Conservation (phyloP, 2,888 invertebrate species). For the Agrochola litura region DNA sequence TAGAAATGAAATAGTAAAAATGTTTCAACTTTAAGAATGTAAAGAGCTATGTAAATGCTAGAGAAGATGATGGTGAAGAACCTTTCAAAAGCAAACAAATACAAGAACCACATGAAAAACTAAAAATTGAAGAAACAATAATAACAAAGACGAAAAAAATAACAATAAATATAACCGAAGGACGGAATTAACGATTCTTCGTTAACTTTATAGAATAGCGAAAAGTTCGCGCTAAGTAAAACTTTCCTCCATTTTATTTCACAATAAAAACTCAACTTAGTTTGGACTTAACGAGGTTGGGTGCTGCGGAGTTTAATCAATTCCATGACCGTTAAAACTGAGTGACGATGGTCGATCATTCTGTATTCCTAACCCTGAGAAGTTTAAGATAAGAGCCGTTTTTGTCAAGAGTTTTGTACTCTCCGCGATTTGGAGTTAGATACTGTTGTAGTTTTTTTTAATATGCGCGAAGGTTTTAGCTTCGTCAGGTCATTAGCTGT, state of each 20-base stretch:
- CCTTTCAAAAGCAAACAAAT: slow-evolving; percentile 4
- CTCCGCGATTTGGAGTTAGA: slow-evolving; percentile 17
- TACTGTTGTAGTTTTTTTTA: slow-evolving; percentile 5
- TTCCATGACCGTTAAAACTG: slow-evolving; percentile 68
- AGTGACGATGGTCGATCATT: slow-evolving; percentile 66
- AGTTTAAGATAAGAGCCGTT: slow-evolving; percentile 54
- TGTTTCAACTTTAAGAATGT: background rate
- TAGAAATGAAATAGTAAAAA: background rate
- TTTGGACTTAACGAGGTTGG: slow-evolving; percentile 68
- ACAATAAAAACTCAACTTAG: slow-evolving; percentile 73
- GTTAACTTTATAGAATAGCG: slow-evolving; percentile 66
- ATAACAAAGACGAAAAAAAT: slow-evolving; percentile 47
- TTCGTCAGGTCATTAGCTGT: slow-evolving; percentile 1
- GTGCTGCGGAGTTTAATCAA: slow-evolving; percentile 70
- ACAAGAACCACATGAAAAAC: background rate
- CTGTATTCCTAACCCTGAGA: slow-evolving; percentile 56
- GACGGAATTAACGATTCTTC: slow-evolving; percentile 71
- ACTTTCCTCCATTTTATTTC: slow-evolving; percentile 71
- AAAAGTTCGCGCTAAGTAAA: slow-evolving; percentile 65
- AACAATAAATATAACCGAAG: slow-evolving; percentile 69
- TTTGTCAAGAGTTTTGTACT: slow-evolving; percentile 46
- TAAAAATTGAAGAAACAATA: slow-evolving; percentile 47
- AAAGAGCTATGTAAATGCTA: background rate
- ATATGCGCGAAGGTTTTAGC: background rate
- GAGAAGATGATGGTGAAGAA: background rate